Evolutionary conservation across 2,797 vertebrate genomes (phyloP), one percentile per base, ranked within the genome.

Genomic region (Onychomys arenicola): DNA sequence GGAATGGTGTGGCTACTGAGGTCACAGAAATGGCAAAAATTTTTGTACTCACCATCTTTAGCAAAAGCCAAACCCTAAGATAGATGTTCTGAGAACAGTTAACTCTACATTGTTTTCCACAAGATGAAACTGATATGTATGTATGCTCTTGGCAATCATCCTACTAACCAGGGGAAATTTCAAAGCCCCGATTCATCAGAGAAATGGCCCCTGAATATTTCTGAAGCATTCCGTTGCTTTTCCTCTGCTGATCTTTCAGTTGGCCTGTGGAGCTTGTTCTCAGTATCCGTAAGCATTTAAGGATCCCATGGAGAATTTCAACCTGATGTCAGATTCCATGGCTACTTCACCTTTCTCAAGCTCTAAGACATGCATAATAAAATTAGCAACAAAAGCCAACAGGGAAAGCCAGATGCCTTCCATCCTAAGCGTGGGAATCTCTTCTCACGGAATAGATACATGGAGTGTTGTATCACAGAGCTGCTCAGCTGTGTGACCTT

Each of bases 131-230:
- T 67, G 34, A 83, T 59, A 80, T 67, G 65, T 86, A 23, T 49
- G 27, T 43, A 12, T 65, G 14, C 65, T 89, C 69, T 85, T 95
- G 90, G 63, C 34, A 43, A 65, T 82, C n/a, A 27, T 82, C 23
- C 65, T 93, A 34, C 59, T 57, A 91, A 89, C 84, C 65, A 88
- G 8, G 63, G n/a, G 71, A 89, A 88, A 75, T 52, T 91, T 84
- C 3, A 82, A 90, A 71, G 29, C 0, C 40, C 80, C 76, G 40
- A 0, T 83, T 23, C 21, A 23, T 77, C 83, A 90, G 19, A 73
- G 34, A 90, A 71, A 80, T 23, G 2, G 14, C 57, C 13, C 67
- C n/a, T 55, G 19, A 63, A 40, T 76, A 12, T 82, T 93, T 77
- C 80, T 10, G 59, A 87, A 76, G 23, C n/a, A 32, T 65, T 71